Evolutionary conservation across 2,797 vertebrate species (phyloP), one percentile per base, ranked within the genome.

Genomic region (Cheirogaleus major): DNA sequence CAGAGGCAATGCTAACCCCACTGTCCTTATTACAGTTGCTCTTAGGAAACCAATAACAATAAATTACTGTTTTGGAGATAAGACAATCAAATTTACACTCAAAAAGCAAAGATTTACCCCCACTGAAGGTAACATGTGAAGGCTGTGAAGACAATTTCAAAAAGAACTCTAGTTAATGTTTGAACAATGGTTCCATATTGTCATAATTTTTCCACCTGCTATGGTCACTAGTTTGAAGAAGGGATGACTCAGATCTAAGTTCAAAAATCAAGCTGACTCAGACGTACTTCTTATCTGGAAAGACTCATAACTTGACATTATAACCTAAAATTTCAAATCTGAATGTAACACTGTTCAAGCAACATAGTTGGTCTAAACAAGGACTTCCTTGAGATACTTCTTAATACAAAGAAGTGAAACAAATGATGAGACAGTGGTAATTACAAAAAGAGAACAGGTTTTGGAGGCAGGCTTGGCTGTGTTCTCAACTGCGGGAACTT

Each of bases 261-360:
- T 92, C 41, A 76, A 59, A 86, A 85, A 63, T 81, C 55, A 70
- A 81, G 18, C 35, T 30, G 14, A 48, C 67, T 92, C 82, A 89
- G 69, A 75, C 48, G 73, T 83, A 48, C 14, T 86, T 43, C 27
- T 89, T 38, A 73, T 59, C 55, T n/a, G 4, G 18, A 67, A 79
- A 72, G 35, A 59, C 41, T 69, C 20, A 18, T 76, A 92, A 86
- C 55, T 43, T 38, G 75, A 79, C 38, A n/a, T 45, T 83, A 35
- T 73, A 52, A 61, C 32, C 30, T 81, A 80, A 75, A 43, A 80
- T 30, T 90, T 69, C 81, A 20, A 91, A 73, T 59, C 65, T 85
- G 50, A 84, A 81, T 92, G 41, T 76, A 76, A 59, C 50, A 85
- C 20, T 90, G 79, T 81, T 63, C 59, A 85, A 94, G 55, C 72